Evolutionary conservation across 2,797 vertebrate genomes (phyloP).

Genomic region (Astyanax mexicanus): DNA sequence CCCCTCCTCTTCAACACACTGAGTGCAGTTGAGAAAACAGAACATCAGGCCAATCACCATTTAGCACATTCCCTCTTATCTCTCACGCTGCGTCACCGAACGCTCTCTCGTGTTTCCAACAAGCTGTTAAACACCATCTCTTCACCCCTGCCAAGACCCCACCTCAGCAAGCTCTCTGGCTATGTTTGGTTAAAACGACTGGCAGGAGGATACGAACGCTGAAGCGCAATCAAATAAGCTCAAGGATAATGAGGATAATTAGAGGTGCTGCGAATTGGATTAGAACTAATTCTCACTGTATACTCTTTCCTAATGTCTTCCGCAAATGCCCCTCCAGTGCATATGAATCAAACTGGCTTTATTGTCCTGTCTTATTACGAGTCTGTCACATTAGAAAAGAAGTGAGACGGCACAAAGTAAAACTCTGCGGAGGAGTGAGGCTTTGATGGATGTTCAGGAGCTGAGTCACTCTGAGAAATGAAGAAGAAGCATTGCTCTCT

Average conservation of each 20-base stretch:
- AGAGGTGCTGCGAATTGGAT: conserved; percentile 39
- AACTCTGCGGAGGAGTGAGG: background rate
- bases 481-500: background rate
- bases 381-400: conserved; percentile 24
- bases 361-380: conserved; percentile 15
- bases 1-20: conserved; percentile 15
- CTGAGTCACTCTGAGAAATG: conserved; percentile 29
- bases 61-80: conserved; percentile 44
- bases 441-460: conserved; percentile 1
- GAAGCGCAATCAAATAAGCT: conserved; percentile 45
- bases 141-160: conserved; percentile 42
- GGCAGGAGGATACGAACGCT: conserved; percentile 24
- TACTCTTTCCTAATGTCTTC: conserved; percentile 28
- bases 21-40: conserved; percentile 41
- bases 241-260: conserved; percentile 48
- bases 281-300: conserved; percentile 38
- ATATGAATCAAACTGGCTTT: conserved; percentile 28
- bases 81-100: conserved; percentile 51
- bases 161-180: conserved; percentile 46
- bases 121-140: conserved; percentile 60
- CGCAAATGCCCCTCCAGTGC: conserved; percentile 18
- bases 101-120: conserved; percentile 46
- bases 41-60: conserved; percentile 49
- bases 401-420: background rate
- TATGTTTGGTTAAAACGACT: conserved; percentile 39